Evolutionary conservation across 2,888 invertebrate genomes (phyloP), one percentile per base, ranked within the genome.

Genomic region (Diadromus collaris): DNA sequence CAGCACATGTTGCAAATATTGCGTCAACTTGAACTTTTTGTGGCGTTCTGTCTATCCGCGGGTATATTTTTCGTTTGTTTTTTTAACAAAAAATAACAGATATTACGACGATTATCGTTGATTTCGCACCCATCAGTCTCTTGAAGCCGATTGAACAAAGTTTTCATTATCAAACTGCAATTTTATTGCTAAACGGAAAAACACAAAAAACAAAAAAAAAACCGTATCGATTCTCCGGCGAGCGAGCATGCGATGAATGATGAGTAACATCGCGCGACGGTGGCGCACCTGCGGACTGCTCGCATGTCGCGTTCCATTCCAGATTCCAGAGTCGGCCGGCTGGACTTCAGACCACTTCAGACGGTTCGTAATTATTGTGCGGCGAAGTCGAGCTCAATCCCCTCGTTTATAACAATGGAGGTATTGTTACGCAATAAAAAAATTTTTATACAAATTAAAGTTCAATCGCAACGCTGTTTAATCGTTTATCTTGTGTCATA

Each of bases 331-430:
- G 21, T 16, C 69, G 19, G 70, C 46, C 78, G 76, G 67, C n/a
- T n/a, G n/a, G n/a, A n/a, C n/a, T n/a, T n/a, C n/a, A n/a, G n/a
- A n/a, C n/a, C n/a, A 78, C 78, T 81, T 78, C 74, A 78, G 81
- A 72, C 83, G 73, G 54, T 79, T 38, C 70, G 44, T 61, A 63
- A 75, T 68, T 67, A 76, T 79, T 63, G 68, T 68, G 68, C 71
- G 56, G 48, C 63, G 72, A 74, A 69, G 76, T 74, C 19, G 74
- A 67, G 67, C 41, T 58, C 64, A 58, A 65, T 56, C 41, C 34
- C 67, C n/a, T 51, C 38, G 27, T 76, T 77, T 73, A 58, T n/a
- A 79, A 82, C 76, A 65, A 87, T 86, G 86, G 86, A 86, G 85
- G 86, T 86, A 80, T 29, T 48, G 44, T 34, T 21, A 2, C 2